Evolutionary conservation across 2,113 vertebrate species (phyloP).

Genomic region (Oncorhynchus kisutch): DNA sequence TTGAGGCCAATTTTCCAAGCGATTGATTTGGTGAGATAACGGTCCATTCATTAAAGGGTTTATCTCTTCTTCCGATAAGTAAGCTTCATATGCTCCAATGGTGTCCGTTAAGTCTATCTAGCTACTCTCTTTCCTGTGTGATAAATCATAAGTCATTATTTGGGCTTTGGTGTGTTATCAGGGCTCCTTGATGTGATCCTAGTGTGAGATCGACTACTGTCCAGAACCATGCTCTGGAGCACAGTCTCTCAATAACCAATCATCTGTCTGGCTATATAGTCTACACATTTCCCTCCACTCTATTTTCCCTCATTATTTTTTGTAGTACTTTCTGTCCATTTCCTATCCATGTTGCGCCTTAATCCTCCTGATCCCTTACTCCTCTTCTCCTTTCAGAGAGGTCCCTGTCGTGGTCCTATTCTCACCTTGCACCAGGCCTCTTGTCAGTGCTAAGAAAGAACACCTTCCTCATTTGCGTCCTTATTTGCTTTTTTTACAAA

Average conservation of each 20-base stretch:
- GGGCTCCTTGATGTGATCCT: background rate
- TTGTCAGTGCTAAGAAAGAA: too few species aligned
- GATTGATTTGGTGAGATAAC: constrained; percentile 4
- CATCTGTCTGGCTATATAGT: background rate
- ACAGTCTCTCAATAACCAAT: background rate
- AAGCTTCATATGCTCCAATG: background rate
- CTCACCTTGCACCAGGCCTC: too few species aligned
- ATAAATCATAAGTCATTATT: background rate
- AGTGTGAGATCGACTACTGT: background rate
- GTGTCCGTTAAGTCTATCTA: background rate
- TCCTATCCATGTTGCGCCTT: background rate
- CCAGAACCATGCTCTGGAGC: background rate
- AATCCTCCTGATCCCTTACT: too few species aligned
- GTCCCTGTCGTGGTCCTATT: too few species aligned
- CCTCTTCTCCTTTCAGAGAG: too few species aligned
- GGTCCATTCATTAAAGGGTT: background rate
- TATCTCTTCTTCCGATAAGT: constrained; percentile 8
- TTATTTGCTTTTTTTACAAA: constrained; percentile 23
- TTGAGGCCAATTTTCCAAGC: constrained; percentile 3
- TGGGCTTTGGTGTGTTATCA: constrained; percentile 4
- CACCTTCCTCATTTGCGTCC: constrained; percentile 13
- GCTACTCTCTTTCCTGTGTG: background rate
- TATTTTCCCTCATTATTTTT: background rate
- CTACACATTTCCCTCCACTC: background rate
- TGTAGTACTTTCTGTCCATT: background rate